Conservation (phyloP, 2,113 vertebrate genomes). For the Xiphias gladius region DNA sequence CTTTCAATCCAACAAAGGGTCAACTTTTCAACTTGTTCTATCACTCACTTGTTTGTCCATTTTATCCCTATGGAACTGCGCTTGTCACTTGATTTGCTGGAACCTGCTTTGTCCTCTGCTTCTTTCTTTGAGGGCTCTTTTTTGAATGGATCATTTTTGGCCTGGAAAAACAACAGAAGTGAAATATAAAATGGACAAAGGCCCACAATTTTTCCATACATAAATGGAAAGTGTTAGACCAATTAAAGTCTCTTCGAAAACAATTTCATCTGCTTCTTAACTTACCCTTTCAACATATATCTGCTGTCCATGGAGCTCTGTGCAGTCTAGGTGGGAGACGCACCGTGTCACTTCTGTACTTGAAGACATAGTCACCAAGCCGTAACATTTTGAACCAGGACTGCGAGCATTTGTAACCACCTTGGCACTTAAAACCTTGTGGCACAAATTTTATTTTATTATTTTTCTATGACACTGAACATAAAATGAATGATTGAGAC, state of each 20-base stretch:
- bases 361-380: constrained; percentile 96
- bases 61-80: constrained; percentile 87
- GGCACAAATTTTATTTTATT: background rate
- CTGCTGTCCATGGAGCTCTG: constrained; percentile 96
- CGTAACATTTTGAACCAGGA: constrained; percentile 96
- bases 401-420: constrained; percentile 98
- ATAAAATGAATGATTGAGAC: background rate
- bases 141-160: constrained; percentile 97
- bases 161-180: constrained; percentile 76
- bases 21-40: background rate
- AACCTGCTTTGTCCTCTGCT: constrained; percentile 90
- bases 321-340: constrained; percentile 93
- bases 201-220: background rate
- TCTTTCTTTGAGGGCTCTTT: constrained; percentile 95
- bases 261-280: background rate
- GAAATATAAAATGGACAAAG: background rate
- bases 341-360: constrained; percentile 93
- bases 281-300: constrained; percentile 97
- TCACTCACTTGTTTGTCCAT: constrained; percentile 83
- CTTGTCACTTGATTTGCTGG: constrained; percentile 89
- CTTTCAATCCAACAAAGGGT: background rate
- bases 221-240: background rate
- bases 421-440: constrained; percentile 95
- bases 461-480: background rate
- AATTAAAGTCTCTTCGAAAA: background rate